A percentile compares a stretch with the other conserved stretches of the same genome.
phyloP scores from a whole-genome alignment of 2,888 invertebrate genomes.

The Caenorhabditis sp. region DNA sequence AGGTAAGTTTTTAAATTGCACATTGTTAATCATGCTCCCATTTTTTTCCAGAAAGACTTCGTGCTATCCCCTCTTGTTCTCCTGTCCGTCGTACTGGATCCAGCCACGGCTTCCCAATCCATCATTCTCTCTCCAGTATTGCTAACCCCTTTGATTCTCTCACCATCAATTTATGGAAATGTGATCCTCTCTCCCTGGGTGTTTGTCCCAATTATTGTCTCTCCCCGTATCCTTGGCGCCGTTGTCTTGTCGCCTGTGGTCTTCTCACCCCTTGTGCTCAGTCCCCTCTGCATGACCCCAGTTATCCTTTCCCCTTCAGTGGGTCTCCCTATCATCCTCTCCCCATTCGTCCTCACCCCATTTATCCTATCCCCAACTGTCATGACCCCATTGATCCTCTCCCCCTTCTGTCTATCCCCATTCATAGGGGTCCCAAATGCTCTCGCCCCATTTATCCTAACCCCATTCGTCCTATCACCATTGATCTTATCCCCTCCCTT shows the following conservation, averaged over 20 bases:
- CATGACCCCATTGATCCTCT: conserved; percentile 41
- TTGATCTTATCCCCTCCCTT: conserved; percentile 44
- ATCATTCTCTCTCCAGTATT: conserved; percentile 35
- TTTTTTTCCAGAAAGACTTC: conserved; percentile 3
- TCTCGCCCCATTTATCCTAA: conserved; percentile 43
- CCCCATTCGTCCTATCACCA: conserved; percentile 54
- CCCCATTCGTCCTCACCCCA: conserved; percentile 50
- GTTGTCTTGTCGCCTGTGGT: conserved; percentile 46
- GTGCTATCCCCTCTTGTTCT: background rate
- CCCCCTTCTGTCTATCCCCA: conserved; percentile 46
- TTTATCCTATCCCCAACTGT: conserved; percentile 45
- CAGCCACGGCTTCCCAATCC: conserved; percentile 22
- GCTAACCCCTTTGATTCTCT: conserved; percentile 27
- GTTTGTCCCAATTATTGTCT: conserved; percentile 50
- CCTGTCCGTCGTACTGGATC: background rate
- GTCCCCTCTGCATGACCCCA: conserved; percentile 49
- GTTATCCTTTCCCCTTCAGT: conserved; percentile 51
- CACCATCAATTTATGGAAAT: conserved; percentile 39
- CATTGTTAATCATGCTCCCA: too few relatives aligned
- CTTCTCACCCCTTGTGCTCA: conserved; percentile 54
- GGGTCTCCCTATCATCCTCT: conserved; percentile 43
- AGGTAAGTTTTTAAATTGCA: conserved; percentile 34
- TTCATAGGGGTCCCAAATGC: conserved; percentile 40
- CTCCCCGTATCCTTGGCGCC: conserved; percentile 33
- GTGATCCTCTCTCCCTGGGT: conserved; percentile 53